A percentile compares a stretch with the other conserved stretches of the same genome.
Evolutionary conservation across 2,888 invertebrate genomes (phyloP).

Genomic region (Plagodis pulveraria): DNA sequence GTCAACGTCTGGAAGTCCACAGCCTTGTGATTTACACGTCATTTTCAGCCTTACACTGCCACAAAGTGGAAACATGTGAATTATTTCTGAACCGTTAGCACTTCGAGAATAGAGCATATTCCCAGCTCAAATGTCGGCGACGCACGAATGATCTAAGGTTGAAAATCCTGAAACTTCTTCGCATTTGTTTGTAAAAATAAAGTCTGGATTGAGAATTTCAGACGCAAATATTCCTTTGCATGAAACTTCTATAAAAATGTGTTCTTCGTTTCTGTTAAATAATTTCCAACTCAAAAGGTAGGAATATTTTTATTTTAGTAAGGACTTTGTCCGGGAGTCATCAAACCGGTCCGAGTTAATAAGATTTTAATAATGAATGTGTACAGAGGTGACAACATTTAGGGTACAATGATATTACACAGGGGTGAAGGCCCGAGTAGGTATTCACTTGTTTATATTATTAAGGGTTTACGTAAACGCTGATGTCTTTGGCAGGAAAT

Average conservation of each 20-base stretch:
- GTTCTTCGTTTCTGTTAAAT: conserved; percentile 22
- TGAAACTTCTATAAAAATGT: conserved; percentile 15
- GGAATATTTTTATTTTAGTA: conserved; percentile 44
- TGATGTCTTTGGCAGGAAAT: too few relatives aligned
- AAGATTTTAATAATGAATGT: conserved; percentile 65
- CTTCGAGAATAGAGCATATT: too few relatives aligned
- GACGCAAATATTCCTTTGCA: conserved; percentile 4
- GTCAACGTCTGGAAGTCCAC: too few relatives aligned
- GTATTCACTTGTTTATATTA: conserved; percentile 33
- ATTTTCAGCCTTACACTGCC: too few relatives aligned
- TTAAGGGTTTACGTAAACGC: conserved; percentile 8
- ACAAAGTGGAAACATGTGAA: too few relatives aligned
- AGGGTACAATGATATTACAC: background rate
- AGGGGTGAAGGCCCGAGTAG: background rate
- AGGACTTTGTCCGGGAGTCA: conserved; percentile 42
- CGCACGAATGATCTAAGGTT: too few relatives aligned
- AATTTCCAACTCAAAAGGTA: conserved; percentile 36
- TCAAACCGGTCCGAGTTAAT: conserved; percentile 52
- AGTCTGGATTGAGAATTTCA: conserved; percentile 7
- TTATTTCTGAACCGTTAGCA: too few relatives aligned
- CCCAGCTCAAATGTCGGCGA: too few relatives aligned
- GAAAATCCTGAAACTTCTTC: background rate
- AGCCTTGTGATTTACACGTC: too few relatives aligned
- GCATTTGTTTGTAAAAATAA: conserved; percentile 3
- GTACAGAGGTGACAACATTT: conserved; percentile 47